Conservation (phyloP, 2,888 invertebrate genomes). For the Ceramica pisi region DNA sequence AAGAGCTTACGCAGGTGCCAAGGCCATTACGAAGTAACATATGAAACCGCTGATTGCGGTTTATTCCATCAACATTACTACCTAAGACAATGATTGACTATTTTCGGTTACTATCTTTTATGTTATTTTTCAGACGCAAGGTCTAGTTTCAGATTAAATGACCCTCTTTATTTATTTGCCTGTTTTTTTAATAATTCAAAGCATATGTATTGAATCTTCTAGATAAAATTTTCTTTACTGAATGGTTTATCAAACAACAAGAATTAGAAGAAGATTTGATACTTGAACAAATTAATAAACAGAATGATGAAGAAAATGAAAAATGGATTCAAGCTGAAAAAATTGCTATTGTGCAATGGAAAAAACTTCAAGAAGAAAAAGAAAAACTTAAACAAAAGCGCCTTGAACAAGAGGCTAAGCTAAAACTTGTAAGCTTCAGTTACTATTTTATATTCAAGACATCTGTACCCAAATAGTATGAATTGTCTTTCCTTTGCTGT, state of each 20-base stretch:
- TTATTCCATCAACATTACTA: too few species aligned
- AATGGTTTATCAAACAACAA: constrained; percentile 73
- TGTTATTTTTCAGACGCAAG: background rate
- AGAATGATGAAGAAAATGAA: constrained; percentile 90
- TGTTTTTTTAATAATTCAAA: background rate
- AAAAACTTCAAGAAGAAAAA: constrained; percentile 90
- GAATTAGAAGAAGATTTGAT: constrained; percentile 88
- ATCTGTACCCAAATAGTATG: background rate
- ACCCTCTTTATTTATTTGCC: background rate
- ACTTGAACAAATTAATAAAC: constrained; percentile 89
- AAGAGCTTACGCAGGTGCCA: too few species aligned
- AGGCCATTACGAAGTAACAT: too few species aligned
- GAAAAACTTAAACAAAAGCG: constrained; percentile 90
- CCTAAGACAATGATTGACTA: too few species aligned
- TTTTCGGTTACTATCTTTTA: background rate
- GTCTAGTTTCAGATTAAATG: background rate
- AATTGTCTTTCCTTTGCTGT: too few species aligned
- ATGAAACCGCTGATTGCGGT: too few species aligned
- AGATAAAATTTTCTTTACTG: constrained; percentile 51
- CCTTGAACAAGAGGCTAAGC: constrained; percentile 91
- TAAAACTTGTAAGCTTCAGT: constrained; percentile 79
- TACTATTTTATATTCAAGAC: background rate
- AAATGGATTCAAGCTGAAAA: constrained; percentile 93
- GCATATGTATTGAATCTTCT: background rate
- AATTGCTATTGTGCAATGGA: constrained; percentile 92